phyloP scores from a whole-genome alignment of 2,888 invertebrate genomes.

The Tyria jacobaeae region DNA sequence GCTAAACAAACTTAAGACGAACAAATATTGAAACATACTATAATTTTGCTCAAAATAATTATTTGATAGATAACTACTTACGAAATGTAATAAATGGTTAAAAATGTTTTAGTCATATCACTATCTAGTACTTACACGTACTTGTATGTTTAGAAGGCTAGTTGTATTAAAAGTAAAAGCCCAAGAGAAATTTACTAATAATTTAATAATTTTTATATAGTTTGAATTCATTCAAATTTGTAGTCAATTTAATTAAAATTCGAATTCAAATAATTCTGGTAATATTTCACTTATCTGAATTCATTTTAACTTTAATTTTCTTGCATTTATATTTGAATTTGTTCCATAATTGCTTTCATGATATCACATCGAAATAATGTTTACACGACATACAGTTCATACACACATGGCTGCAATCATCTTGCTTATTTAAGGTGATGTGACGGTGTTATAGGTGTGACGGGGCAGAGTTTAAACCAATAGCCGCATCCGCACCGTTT shows the following conservation, averaged over 20 bases:
- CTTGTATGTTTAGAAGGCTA: too few species aligned
- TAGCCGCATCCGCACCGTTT: constrained; percentile 79
- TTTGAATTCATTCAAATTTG: background rate
- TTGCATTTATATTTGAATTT: constrained; percentile 4
- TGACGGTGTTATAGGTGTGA: constrained; percentile 57
- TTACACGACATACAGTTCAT: background rate
- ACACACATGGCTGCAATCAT: background rate
- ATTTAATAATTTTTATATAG: background rate
- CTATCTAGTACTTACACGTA: too few species aligned
- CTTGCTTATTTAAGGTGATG: background rate
- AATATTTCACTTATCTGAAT: background rate
- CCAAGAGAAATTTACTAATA: background rate
- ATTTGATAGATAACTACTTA: too few species aligned
- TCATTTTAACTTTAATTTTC: constrained; percentile 2
- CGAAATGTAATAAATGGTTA: too few species aligned
- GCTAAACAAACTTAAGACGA: too few species aligned
- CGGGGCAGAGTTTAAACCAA: constrained; percentile 79
- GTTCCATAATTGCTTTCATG: background rate
- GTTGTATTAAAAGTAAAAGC: background rate
- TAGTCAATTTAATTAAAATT: constrained; percentile 5
- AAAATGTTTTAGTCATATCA: too few species aligned
- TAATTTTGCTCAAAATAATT: too few species aligned
- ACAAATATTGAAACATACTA: too few species aligned
- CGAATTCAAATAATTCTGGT: constrained; percentile 6
- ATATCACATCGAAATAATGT: background rate